phyloP scores from a whole-genome alignment of 2,888 invertebrate genomes.

The Drosophila pegasa region DNA sequence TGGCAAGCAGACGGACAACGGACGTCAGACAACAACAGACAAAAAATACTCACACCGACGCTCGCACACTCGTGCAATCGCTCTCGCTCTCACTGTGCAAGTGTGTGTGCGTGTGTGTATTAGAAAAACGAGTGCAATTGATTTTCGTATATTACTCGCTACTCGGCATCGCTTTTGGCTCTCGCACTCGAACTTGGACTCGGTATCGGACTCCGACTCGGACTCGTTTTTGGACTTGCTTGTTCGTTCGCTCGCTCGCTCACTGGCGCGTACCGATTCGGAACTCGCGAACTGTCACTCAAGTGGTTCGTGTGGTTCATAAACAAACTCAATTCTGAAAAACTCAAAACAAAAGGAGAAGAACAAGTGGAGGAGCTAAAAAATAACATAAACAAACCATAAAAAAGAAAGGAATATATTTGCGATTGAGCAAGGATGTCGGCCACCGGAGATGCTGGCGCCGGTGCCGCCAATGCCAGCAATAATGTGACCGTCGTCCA shows the following conservation, averaged over 20 bases:
- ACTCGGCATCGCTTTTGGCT: conserved; percentile 32
- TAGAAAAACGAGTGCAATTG: conserved; percentile 66
- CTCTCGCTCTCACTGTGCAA: conserved; percentile 23
- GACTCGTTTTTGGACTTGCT: conserved; percentile 8
- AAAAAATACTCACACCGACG: conserved; percentile 50
- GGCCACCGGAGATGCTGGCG: conserved; percentile 50
- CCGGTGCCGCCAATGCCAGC: conserved; percentile 38
- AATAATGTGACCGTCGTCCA: conserved; percentile 33
- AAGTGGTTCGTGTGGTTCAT: conserved; percentile 46
- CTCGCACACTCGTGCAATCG: conserved; percentile 27
- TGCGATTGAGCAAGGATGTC: conserved; percentile 40
- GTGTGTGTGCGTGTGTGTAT: conserved; percentile 49
- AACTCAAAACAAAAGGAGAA: conserved; percentile 24
- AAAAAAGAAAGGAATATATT: background rate
- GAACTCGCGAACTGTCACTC: conserved; percentile 17
- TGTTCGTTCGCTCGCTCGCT: background rate
- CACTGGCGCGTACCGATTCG: conserved; percentile 6
- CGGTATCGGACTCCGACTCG: conserved; percentile 29
- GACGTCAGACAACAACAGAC: conserved; percentile 36
- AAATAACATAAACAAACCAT: conserved; percentile 8
- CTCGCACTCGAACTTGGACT: conserved; percentile 24
- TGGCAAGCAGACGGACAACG: conserved; percentile 22
- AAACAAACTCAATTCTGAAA: conserved; percentile 50
- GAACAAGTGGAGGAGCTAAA: conserved; percentile 3
- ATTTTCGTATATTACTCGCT: conserved; percentile 51